Conservation (phyloP, 2,888 invertebrate species). For the Noctua fimbriata region DNA sequence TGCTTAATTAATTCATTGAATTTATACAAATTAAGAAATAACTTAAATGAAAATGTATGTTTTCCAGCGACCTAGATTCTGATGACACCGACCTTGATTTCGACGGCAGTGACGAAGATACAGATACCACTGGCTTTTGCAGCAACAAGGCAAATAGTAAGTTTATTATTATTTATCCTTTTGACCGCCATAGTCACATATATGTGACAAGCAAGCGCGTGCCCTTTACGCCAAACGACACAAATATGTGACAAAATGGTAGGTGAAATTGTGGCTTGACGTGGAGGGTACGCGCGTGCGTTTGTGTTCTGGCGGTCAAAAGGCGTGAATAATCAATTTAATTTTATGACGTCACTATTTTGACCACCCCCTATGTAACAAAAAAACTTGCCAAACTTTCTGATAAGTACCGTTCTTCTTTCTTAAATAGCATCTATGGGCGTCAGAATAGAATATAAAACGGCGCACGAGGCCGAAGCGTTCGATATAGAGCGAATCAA, state of each 20-base stretch:
- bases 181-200: no score
- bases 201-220: no score
- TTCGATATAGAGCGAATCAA: constrained; percentile 91
- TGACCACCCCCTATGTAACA: no score
- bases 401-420: neutral
- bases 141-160: constrained; percentile 79
- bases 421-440: constrained; percentile 85
- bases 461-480: constrained; percentile 96
- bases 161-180: constrained; percentile 15
- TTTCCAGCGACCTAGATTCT: constrained; percentile 88
- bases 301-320: no score
- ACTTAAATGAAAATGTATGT: neutral
- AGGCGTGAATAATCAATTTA: no score
- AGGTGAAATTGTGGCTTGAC: no score
- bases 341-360: no score
- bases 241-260: no score
- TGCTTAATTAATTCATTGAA: no score
- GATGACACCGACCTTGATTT: constrained; percentile 88
- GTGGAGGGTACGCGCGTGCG: no score
- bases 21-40: neutral
- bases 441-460: constrained; percentile 95
- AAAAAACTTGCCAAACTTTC: neutral
- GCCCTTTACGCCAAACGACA: no score
- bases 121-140: constrained; percentile 81
- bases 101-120: constrained; percentile 84